Evolutionary conservation across 2,888 invertebrate genomes (phyloP), one percentile per base, ranked within the genome.

Genomic region (Antheraea assamensis): DNA sequence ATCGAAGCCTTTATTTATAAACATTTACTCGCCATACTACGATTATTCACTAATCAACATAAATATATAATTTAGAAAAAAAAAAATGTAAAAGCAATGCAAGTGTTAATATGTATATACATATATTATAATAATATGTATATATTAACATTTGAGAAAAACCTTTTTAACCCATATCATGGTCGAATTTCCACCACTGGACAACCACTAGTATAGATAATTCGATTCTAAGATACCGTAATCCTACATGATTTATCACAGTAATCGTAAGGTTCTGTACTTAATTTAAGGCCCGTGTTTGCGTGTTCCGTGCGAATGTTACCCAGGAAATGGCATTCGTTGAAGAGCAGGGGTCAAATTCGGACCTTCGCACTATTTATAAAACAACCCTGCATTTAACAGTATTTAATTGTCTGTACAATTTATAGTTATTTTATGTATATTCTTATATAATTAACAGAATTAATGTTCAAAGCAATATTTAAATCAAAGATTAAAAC

Each of bases 301-400:
- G 91, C 92, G 92, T 91, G 92, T 83, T 81, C 82, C 80, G 78
- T 78, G 80, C 86, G 86, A 87, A 86, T 88, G 83, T 85, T 85
- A 86, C 81, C 82, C 84, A 86, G 92, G 92, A 92, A 90, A 90
- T 89, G 87, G 89, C 86, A 85, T 87, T 87, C 80, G 81, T 77
- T 78, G 82, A 83, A 78, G 81, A 82, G 79, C 80, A 85, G 83
- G 83, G 87, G 87, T 81, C 84, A 76, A 74, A 75, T 75, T 71
- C 76, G 79, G 81, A 79, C 84, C 82, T 83, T 77, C 80, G 79
- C 52, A 35, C 75, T 76, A 77, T 83, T 82, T 81, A 79, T 83
- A 81, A 80, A 81, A 76, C 77, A 79, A 80, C 80, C 77, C 77
- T 79, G 79, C 83, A 83, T 80, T 81, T 84, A 81, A 76, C 75